A percentile compares a stretch with the other conserved stretches of the same genome.
phyloP scores from a whole-genome alignment of 2,113 vertebrate genomes.

The Corythaeola cristata region DNA sequence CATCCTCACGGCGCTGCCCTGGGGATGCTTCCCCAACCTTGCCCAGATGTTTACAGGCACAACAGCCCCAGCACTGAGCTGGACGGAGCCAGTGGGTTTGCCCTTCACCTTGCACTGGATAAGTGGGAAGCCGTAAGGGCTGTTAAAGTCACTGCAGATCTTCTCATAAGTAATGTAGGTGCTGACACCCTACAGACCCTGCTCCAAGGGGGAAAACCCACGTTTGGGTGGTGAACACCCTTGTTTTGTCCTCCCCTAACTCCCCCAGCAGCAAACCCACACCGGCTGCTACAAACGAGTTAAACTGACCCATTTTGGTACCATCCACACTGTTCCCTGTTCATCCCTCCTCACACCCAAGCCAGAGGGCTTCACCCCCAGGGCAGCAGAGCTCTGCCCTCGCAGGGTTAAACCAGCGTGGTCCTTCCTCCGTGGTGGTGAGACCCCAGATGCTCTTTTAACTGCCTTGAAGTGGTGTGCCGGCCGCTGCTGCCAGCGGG shows the following conservation, averaged over 20 bases:
- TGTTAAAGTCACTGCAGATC: neutral
- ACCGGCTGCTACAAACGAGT: rapidly evolving
- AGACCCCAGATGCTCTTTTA: neutral
- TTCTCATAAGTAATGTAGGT: neutral
- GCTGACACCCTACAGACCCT: neutral
- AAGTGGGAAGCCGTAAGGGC: neutral
- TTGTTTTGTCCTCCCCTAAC: rapidly evolving
- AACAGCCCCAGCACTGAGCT: rapidly evolving
- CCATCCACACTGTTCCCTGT: rapidly evolving
- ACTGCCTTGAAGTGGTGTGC: neutral
- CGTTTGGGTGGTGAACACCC: neutral
- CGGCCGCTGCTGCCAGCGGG: neutral
- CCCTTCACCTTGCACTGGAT: neutral
- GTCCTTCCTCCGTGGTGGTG: neutral
- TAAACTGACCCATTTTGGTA: neutral
- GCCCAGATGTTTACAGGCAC: neutral
- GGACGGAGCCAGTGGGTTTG: neutral
- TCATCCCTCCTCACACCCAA: neutral
- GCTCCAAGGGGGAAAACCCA: neutral
- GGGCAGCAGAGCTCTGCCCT: neutral
- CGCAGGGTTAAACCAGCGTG: neutral
- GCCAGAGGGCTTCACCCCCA: neutral
- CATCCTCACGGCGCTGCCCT: rapidly evolving
- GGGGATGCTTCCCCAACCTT: neutral
- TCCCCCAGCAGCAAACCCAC: neutral